Evolutionary conservation across 2,888 invertebrate species (phyloP).

Genomic region (Cepaea hortensis): DNA sequence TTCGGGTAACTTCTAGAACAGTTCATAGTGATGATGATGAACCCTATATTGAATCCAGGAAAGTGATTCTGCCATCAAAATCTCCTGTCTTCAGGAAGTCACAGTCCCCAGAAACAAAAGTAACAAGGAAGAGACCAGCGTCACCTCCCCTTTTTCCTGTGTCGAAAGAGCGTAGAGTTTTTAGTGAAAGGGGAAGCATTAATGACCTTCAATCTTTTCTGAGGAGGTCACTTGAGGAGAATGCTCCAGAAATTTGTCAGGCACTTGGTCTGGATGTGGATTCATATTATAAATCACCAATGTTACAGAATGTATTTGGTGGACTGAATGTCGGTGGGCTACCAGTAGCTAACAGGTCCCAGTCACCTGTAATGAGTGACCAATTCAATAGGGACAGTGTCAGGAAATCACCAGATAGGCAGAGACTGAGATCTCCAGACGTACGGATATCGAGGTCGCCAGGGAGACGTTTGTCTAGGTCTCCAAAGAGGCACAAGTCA

Average conservation of each 20-base stretch:
- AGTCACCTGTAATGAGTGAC: background rate
- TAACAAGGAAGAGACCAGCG: slow-evolving; percentile 16
- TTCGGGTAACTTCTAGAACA: slow-evolving; percentile 37
- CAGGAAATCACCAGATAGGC: slow-evolving; percentile 4
- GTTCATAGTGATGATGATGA: slow-evolving; percentile 22
- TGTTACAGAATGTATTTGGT: background rate
- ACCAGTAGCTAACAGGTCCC: background rate
- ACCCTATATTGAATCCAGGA: slow-evolving; percentile 27
- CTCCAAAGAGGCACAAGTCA: background rate
- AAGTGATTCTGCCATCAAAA: slow-evolving; percentile 33
- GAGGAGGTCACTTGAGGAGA: background rate
- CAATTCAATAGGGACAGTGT: background rate
- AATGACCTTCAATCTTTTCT: background rate
- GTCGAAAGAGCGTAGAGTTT: slow-evolving; percentile 30
- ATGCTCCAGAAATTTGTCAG: background rate
- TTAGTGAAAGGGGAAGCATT: background rate
- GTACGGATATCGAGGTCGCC: background rate
- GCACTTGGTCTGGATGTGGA: background rate
- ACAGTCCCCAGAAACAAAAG: slow-evolving; percentile 12
- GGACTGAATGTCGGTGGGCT: background rate
- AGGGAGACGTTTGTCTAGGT: background rate
- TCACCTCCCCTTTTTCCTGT: slow-evolving; percentile 16
- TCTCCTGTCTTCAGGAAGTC: slow-evolving; percentile 30
- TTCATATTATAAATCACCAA: background rate
- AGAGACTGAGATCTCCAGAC: slow-evolving; percentile 3